These are phyloP conservation scores for Agriotes lineatus DNA, from an alignment of 2,888 invertebrate species.

Conservation along the genomic window DNA sequence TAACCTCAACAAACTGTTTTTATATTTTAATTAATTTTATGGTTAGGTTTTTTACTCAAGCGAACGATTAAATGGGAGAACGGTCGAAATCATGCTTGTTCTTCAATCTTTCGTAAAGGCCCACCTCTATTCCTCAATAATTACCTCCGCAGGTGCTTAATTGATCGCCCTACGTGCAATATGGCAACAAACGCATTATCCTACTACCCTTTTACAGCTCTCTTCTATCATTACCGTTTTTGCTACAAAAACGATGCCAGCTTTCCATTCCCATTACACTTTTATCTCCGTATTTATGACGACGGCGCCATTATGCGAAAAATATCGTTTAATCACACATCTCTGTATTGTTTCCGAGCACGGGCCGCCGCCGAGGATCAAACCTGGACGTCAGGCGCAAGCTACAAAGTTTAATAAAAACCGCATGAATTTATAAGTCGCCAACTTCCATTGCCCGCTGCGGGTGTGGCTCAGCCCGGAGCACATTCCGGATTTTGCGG, in stretches of 20 bases:
- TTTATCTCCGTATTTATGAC: slow-evolving; percentile 17
- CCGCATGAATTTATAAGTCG: slow-evolving; percentile 32
- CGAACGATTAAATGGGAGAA: too few relatives aligned
- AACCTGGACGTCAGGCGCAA: slow-evolving; percentile 25
- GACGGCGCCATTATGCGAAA: slow-evolving; percentile 11
- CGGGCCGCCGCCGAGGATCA: slow-evolving; percentile 19
- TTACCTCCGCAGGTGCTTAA: background rate
- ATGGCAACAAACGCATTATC: slow-evolving; percentile 8
- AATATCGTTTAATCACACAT: slow-evolving; percentile 20
- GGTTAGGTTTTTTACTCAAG: too few relatives aligned
- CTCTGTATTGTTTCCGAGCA: slow-evolving; percentile 4
- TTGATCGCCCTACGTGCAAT: background rate
- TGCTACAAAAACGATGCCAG: slow-evolving; percentile 6
- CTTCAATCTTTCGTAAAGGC: too few relatives aligned
- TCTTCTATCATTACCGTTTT: slow-evolving; percentile 17
- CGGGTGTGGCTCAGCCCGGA: slow-evolving; percentile 22
- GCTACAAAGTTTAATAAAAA: slow-evolving; percentile 32
- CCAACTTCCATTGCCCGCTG: slow-evolving; percentile 23
- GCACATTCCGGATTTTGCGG: slow-evolving; percentile 34
- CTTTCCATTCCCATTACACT: slow-evolving; percentile 21
- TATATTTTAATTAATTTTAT: too few relatives aligned
- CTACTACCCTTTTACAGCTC: background rate
- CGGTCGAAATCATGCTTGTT: too few relatives aligned
- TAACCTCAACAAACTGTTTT: too few relatives aligned
- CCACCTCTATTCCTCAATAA: too few relatives aligned